Evolutionary conservation across 2,797 vertebrate genomes (phyloP).

Genomic region (Tauraco hartlaubi): DNA sequence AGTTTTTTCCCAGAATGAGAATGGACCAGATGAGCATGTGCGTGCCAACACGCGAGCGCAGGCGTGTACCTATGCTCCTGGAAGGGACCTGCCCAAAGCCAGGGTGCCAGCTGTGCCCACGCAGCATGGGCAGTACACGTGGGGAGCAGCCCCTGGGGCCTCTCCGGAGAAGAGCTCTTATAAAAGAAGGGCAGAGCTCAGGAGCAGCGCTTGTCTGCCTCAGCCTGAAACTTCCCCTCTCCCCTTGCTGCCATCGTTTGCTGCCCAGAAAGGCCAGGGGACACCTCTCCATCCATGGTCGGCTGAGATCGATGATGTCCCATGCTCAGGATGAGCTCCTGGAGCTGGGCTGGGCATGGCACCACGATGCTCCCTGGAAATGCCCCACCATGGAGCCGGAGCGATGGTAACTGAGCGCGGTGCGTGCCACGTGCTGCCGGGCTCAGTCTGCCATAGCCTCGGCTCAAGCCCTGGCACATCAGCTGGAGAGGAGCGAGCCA

Average conservation of each 20-base stretch:
- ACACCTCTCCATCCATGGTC: not conserved
- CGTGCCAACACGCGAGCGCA: not conserved
- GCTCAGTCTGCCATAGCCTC: rapidly evolving
- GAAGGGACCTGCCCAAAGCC: not conserved
- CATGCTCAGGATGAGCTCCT: not conserved
- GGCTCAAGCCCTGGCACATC: rapidly evolving
- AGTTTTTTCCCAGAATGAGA: not conserved
- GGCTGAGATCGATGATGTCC: not conserved
- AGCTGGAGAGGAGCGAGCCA: not conserved
- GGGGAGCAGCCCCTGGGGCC: not conserved
- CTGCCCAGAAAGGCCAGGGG: not conserved
- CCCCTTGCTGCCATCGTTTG: not conserved
- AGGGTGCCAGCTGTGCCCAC: no score
- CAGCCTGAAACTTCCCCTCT: not conserved
- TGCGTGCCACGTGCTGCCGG: not conserved
- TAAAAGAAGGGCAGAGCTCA: not conserved
- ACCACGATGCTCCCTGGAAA: not conserved
- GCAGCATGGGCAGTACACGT: no score
- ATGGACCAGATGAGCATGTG: not conserved
- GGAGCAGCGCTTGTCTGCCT: not conserved
- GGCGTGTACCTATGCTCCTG: rapidly evolving
- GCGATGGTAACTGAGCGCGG: rapidly evolving
- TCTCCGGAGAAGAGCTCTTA: not conserved
- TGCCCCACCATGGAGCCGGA: not conserved
- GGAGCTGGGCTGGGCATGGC: rapidly evolving